These are phyloP conservation scores for Galaxias olidus DNA, from an alignment of 2,797 vertebrate species.

Conservation along the genomic window DNA sequence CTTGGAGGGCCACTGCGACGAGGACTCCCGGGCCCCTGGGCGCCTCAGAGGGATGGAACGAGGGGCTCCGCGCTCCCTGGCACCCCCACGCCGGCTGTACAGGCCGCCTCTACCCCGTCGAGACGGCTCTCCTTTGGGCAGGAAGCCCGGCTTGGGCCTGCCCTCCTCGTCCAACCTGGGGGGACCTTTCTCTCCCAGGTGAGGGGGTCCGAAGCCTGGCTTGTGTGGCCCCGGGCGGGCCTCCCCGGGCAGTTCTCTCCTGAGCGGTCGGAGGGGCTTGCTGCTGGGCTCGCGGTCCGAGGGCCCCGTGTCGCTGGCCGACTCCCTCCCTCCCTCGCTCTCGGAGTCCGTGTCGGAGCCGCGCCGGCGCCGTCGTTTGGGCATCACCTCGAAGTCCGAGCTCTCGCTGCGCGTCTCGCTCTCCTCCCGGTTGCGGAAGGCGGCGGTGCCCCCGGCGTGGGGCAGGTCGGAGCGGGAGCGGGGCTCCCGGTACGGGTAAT, in stretches of 20 bases:
- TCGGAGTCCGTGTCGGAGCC: conserved; percentile 97
- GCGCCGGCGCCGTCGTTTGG: conserved; percentile 89
- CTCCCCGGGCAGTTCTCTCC: conserved; percentile 72
- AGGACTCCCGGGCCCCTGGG: conserved; percentile 78
- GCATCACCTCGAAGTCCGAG: conserved; percentile 95
- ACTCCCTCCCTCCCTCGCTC: conserved; percentile 90
- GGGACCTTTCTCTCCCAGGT: conserved; percentile 63
- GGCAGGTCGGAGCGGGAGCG: conserved; percentile 83
- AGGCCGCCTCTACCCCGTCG: conserved; percentile 90
- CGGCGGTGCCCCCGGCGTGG: conserved; percentile 68
- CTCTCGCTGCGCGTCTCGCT: conserved; percentile 99
- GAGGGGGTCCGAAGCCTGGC: conserved; percentile 66
- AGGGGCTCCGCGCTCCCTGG: conserved; percentile 85
- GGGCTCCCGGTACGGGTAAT: conserved; percentile 89
- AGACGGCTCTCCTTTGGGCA: conserved; percentile 95
- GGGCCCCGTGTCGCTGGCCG: conserved; percentile 90
- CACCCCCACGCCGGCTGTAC: conserved; percentile 83
- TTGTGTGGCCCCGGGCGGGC: conserved; percentile 58
- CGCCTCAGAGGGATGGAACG: conserved; percentile 85
- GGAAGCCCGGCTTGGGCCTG: conserved; percentile 91
- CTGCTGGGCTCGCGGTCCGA: conserved; percentile 90
- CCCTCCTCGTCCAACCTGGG: conserved; percentile 83
- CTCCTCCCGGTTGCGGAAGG: conserved; percentile 90
- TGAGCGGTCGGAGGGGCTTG: conserved; percentile 73
- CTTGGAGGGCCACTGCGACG: conserved; percentile 80